Percentiles rank a stretch among this genome's conserved stretches.
Evolutionary conservation across 2,888 invertebrate genomes (phyloP).

Genomic region (Acleris laterana): DNA sequence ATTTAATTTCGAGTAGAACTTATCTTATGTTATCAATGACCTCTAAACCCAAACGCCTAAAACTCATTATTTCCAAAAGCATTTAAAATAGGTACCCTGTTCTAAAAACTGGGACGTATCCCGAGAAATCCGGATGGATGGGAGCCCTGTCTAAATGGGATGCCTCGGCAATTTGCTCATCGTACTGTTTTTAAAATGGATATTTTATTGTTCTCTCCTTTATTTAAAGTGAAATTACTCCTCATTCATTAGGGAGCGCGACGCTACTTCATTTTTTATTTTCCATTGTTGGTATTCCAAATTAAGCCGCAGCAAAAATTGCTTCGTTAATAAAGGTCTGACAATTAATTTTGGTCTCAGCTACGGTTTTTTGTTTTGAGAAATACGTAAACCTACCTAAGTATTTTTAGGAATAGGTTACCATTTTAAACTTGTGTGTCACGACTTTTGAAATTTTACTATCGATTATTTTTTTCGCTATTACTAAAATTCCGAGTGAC

Average conservation of each 20-base stretch:
- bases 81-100: too few relatives aligned
- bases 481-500: too few relatives aligned
- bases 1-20: too few relatives aligned
- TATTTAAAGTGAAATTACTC: constrained; percentile 81
- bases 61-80: too few relatives aligned
- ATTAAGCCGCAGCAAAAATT: constrained; percentile 79
- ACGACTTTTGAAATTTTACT: too few relatives aligned
- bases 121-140: too few relatives aligned
- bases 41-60: too few relatives aligned
- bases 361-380: constrained; percentile 59
- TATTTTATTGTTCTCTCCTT: constrained; percentile 79
- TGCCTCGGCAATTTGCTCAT: constrained; percentile 72
- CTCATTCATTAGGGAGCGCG: constrained; percentile 77
- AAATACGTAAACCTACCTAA: constrained; percentile 42
- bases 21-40: too few relatives aligned
- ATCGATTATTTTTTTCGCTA: too few relatives aligned
- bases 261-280: constrained; percentile 76
- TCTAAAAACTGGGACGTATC: too few relatives aligned
- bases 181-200: constrained; percentile 74
- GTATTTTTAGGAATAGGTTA: too few relatives aligned
- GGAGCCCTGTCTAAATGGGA: constrained; percentile 59
- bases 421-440: too few relatives aligned
- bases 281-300: constrained; percentile 81
- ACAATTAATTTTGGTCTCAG: constrained; percentile 68
- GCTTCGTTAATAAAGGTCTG: constrained; percentile 78